phyloP scores from a whole-genome alignment of 2,113 vertebrate genomes.

The Muscicapa adusta region DNA sequence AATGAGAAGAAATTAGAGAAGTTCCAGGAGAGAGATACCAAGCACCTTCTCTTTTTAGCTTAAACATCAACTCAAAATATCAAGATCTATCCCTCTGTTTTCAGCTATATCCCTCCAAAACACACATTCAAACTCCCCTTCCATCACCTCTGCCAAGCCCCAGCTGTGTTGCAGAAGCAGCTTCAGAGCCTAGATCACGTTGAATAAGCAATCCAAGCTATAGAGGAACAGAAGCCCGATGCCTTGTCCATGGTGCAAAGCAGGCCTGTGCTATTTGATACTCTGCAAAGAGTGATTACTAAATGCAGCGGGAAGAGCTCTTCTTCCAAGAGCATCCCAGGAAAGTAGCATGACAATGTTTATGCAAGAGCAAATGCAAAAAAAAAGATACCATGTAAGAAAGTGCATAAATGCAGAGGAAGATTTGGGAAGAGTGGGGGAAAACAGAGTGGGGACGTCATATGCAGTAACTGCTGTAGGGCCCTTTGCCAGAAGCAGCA shows the following conservation, averaged over 20 bases:
- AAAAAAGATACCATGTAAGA: not conserved
- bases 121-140: not conserved
- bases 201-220: not conserved
- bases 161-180: not conserved
- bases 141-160: not conserved
- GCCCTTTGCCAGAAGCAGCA: not conserved
- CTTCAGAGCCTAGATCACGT: not conserved
- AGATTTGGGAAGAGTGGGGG: not conserved
- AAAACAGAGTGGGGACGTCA: rapidly evolving
- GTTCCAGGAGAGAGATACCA: not conserved
- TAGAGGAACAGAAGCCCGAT: rapidly evolving
- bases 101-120: not conserved
- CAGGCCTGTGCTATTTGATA: not conserved
- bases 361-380: not conserved
- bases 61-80: not conserved
- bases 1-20: not conserved
- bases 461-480: not conserved
- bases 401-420: not conserved
- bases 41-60: not conserved
- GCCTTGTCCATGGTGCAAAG: not conserved
- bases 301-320: not conserved
- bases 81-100: not conserved
- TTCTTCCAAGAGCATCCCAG: not conserved
- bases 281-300: not conserved
- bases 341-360: not conserved